These are phyloP conservation scores for Caenorhabditis sinica DNA, from an alignment of 2,888 invertebrate genomes.

Conservation along the genomic window DNA sequence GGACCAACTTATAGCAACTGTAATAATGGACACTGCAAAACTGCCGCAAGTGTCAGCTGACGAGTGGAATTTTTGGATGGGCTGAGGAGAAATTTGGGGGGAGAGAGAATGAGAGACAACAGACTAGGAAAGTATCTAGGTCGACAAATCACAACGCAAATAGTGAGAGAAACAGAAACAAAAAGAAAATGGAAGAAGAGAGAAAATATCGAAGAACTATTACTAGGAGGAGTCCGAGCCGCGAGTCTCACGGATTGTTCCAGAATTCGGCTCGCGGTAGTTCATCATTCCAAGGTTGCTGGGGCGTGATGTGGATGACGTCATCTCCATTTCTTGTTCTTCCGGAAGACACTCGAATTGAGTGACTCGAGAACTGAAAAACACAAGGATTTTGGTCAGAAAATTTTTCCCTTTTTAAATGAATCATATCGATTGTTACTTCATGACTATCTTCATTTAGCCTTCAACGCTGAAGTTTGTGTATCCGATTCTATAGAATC, in stretches of 20 bases:
- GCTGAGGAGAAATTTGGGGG: slow-evolving; percentile 20
- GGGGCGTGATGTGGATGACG: slow-evolving; percentile 69
- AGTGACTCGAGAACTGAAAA: slow-evolving; percentile 60
- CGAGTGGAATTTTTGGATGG: slow-evolving; percentile 20
- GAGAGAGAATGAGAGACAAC: slow-evolving; percentile 13
- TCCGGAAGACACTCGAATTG: slow-evolving; percentile 74
- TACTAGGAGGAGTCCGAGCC: slow-evolving; percentile 74
- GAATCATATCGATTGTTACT: neutral
- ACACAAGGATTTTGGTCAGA: neutral
- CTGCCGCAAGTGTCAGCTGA: slow-evolving; percentile 20
- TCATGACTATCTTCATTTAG: too few species aligned
- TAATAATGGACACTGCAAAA: neutral
- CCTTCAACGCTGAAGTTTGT: too few species aligned
- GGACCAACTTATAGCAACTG: slow-evolving; percentile 3
- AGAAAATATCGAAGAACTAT: neutral
- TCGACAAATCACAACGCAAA: slow-evolving; percentile 48
- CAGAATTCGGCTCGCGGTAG: slow-evolving; percentile 75
- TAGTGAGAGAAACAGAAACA: slow-evolving; percentile 36
- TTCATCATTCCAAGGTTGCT: slow-evolving; percentile 72
- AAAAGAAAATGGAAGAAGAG: slow-evolving; percentile 6
- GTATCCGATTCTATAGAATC: too few species aligned
- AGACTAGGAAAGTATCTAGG: slow-evolving; percentile 33
- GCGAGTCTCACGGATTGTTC: slow-evolving; percentile 76
- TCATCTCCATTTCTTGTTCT: slow-evolving; percentile 62
- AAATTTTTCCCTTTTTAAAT: neutral